A percentile compares a stretch with the other conserved stretches of the same genome.
These are phyloP conservation scores for Diceros bicornis DNA, from an alignment of 2,797 vertebrate species.

Conservation along the genomic window DNA sequence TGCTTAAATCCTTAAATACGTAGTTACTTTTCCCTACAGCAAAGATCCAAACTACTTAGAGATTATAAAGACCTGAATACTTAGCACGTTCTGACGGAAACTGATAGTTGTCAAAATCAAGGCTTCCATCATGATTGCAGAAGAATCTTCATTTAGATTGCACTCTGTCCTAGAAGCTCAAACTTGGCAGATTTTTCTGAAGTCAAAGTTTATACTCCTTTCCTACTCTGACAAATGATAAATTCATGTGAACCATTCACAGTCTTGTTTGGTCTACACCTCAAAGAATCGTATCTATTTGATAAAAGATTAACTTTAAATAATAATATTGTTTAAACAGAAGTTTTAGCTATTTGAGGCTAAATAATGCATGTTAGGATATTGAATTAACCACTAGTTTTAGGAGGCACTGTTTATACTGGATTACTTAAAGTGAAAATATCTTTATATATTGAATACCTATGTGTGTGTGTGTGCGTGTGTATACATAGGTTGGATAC, in stretches of 20 bases:
- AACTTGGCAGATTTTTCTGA: neutral
- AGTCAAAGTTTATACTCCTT: neutral
- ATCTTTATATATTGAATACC: neutral
- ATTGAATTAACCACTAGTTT: slow-evolving; percentile 10
- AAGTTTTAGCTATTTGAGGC: neutral
- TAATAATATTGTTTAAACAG: slow-evolving; percentile 18
- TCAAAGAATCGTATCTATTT: neutral
- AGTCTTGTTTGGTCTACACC: neutral
- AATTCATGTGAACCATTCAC: neutral
- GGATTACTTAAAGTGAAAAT: neutral
- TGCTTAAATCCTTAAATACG: neutral
- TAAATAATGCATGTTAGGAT: neutral
- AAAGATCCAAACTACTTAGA: neutral
- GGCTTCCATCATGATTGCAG: neutral
- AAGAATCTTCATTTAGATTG: neutral
- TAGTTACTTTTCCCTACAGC: neutral
- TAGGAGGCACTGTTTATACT: neutral
- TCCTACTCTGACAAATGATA: neutral
- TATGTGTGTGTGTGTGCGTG: neutral
- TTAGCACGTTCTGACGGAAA: neutral
- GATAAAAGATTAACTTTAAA: slow-evolving; percentile 32
- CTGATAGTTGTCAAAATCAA: neutral
- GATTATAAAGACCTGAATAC: neutral
- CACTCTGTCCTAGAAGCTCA: neutral
- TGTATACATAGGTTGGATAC: neutral